Evolutionary conservation across 1,140 invertebrate genomes (phyloP).

Genomic region (Nephila pilipes): DNA sequence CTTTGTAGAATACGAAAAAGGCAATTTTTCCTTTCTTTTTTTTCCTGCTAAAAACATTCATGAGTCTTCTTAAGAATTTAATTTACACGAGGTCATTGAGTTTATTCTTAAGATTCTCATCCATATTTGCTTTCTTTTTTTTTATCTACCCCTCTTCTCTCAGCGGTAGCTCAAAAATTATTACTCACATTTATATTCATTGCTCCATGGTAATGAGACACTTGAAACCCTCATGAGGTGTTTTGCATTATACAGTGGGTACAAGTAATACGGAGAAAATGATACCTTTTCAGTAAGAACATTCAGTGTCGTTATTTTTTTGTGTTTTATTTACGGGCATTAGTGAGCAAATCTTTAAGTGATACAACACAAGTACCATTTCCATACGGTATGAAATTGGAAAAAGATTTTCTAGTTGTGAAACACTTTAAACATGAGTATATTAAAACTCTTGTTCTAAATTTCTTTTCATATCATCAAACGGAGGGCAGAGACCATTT

Average conservation of each 20-base stretch:
- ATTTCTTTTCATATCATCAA: too few species aligned
- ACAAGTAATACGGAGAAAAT: neutral
- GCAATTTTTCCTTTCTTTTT: neutral
- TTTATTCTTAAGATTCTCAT: neutral
- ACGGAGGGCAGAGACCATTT: too few species aligned
- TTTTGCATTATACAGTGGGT: neutral
- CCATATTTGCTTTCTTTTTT: neutral
- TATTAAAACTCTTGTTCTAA: too few species aligned
- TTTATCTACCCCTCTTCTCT: too few species aligned
- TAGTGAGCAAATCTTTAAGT: too few species aligned
- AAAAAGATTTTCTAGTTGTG: too few species aligned
- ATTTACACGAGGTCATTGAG: neutral
- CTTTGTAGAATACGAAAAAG: neutral
- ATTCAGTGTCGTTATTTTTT: neutral
- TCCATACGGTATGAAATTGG: too few species aligned
- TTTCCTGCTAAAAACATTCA: neutral
- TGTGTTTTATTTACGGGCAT: too few species aligned
- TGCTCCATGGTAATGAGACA: neutral
- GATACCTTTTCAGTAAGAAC: neutral
- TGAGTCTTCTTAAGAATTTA: slow-evolving; percentile 5
- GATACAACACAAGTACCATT: too few species aligned
- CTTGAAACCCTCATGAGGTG: neutral
- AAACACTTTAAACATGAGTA: too few species aligned
- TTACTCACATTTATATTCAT: slow-evolving; percentile 1
- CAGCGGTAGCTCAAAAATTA: neutral